Conservation (phyloP, 2,113 vertebrate genomes). For the Forbesichthys papilliferus region DNA sequence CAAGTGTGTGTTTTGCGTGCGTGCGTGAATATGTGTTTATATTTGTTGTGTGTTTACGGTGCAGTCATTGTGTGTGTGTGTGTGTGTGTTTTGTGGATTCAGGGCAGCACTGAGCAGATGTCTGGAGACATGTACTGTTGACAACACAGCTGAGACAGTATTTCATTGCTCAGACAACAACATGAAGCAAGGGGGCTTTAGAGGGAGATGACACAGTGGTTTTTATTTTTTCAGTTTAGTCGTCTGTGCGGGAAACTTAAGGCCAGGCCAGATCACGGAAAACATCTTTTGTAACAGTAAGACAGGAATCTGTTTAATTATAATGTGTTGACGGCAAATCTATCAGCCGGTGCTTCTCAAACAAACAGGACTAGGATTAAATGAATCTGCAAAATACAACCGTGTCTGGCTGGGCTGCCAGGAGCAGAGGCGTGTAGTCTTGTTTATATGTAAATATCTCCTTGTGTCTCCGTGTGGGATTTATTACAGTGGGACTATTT, state of each 20-base stretch:
- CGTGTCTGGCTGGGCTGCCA: constrained; percentile 50
- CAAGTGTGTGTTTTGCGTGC: constrained; percentile 22
- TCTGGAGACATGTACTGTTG: constrained; percentile 56
- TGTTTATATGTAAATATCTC: constrained; percentile 71
- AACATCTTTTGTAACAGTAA: constrained; percentile 69
- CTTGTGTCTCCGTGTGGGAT: constrained; percentile 52
- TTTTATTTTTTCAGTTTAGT: constrained; percentile 33
- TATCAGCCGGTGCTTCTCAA: constrained; percentile 56
- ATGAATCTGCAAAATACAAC: constrained; percentile 60
- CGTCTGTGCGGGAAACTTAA: constrained; percentile 24
- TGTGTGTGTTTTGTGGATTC: constrained; percentile 46
- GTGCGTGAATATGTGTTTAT: constrained; percentile 41
- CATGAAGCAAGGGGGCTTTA: constrained; percentile 67
- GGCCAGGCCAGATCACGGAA: constrained; percentile 45
- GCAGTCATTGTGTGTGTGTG: neutral
- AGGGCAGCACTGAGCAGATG: constrained; percentile 47
- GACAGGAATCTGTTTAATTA: constrained; percentile 70
- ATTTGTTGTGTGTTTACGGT: constrained; percentile 37
- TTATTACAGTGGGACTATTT: constrained; percentile 61
- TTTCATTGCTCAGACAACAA: constrained; percentile 62
- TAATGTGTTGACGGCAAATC: constrained; percentile 60
- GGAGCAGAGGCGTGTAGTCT: constrained; percentile 48
- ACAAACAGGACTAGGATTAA: constrained; percentile 68
- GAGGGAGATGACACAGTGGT: constrained; percentile 51
- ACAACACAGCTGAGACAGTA: constrained; percentile 59